Evolutionary conservation across 2,797 vertebrate genomes (phyloP), one percentile per base, ranked within the genome.

Genomic region (Coracias cyanogaster): DNA sequence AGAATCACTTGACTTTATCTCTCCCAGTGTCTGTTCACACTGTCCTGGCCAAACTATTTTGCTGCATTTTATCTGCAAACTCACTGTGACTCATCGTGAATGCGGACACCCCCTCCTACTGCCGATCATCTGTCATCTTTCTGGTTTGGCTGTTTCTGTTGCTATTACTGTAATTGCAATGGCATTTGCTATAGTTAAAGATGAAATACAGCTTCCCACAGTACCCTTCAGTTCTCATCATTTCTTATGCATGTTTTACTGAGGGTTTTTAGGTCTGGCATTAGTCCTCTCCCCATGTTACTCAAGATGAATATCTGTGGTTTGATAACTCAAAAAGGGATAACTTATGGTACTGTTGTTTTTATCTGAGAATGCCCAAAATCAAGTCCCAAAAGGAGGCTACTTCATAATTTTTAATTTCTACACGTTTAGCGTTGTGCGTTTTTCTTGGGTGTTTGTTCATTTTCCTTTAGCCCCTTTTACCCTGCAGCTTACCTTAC

Each of bases 1-100:
- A 96, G 94, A 87, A 89, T 95, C 94, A 89, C 94, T 96, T 95
- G 95, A 93, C 92, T 95, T 96, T 96, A 94, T 96, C 96, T 94
- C 65, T 90, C 72, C n/a, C 20, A 45, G 65, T 65, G 94, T 66
- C 94, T 97, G 94, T 94, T 97, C 96, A 93, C 93, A 62, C 95
- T 96, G 94, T 95, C 88, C 91, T 81, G 92, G 92, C 92, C 90
- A 86, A 95, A 94, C 78, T 93, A 65, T 95, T 95, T 92, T 6
- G 28, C 90, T 82, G 83, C 71, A 54, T 95, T 97, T 93, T 80
- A 94, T 94, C 92, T 90, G 74, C 90, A 74, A 90, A 77, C 86
- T 96, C 52, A 2, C 86, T 35, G 90, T 96, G 96, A 92, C 78
- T 92, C 94, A 89, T 15, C 10, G 72, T 14, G 66, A 69, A 72